Evolutionary conservation across 2,888 invertebrate species (phyloP), one percentile per base, ranked within the genome.

Genomic region (Heliconius hortense): DNA sequence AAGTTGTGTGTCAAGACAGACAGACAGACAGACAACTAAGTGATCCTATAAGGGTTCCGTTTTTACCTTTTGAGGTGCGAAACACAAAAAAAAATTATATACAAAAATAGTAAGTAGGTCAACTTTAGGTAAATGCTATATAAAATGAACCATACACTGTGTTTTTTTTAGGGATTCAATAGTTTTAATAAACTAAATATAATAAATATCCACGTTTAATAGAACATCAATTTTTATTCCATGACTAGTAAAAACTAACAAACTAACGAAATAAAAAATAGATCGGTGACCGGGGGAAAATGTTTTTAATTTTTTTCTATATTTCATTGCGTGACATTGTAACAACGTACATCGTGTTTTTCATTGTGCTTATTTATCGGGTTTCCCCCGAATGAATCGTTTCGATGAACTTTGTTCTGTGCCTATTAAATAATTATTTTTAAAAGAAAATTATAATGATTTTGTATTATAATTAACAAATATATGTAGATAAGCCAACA

Each of bases 291-390:
- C 64, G 11, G 21, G 3, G n/a, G n/a, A n/a, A 64, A 35, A n/a
- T 13, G 35, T 35, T n/a, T 31, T 43, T 1, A 10, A 24, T n/a
- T 64, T 64, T 31, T 35, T 64, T 64, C 64, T 35, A 35, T n/a
- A 64, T 35, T 64, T 35, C 35, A 13, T 64, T n/a, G 64, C 64
- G 64, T 64, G 64, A 64, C 64, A 64, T 35, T 64, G 64, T 64
- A n/a, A 35, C 64, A n/a, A 35, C 64, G 35, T 64, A 35, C n/a
- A 39, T 64, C n/a, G 28, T 62, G 64, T 13, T 64, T 64, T 64
- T 35, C 35, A 35, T 64, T 64, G 35, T 64, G 13, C 15, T 35
- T n/a, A 64, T 64, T 64, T 35, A 64, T n/a, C 10, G 64, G 64
- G 35, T 64, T 64, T 35, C 35, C 64, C 63, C 64, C 35, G 35